Percentiles rank a stretch among this genome's conserved stretches.
Conservation (phyloP, 92 coral and sea anemone genomes). For the Parazoanthus swiftii region DNA sequence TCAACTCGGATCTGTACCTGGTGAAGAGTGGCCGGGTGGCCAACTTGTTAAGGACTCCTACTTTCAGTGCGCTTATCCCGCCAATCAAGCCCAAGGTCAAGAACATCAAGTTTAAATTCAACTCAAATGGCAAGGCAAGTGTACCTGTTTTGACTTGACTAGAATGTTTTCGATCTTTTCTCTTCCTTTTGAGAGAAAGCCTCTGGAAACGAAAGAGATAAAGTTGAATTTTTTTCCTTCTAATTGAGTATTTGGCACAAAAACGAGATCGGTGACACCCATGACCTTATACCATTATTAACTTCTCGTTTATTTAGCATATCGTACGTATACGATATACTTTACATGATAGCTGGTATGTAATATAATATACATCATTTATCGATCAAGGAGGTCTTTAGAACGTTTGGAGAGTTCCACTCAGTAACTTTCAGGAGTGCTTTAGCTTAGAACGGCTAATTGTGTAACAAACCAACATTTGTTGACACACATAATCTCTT, state of each 20-base stretch:
- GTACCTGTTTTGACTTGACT: not conserved
- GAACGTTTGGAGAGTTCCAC: not conserved
- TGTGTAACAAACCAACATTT: not conserved
- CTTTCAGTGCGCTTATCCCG: constrained; percentile 65
- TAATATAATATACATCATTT: not conserved
- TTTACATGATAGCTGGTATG: too few relatives aligned
- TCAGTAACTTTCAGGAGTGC: not conserved
- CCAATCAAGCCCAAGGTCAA: constrained; percentile 70
- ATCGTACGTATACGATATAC: too few relatives aligned
- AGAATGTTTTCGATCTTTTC: too few relatives aligned
- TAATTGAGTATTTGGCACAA: too few relatives aligned
- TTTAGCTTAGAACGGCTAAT: too few relatives aligned
- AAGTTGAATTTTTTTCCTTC: too few relatives aligned
- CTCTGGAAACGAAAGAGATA: too few relatives aligned
- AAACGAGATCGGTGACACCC: too few relatives aligned
- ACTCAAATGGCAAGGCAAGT: constrained; percentile 74
- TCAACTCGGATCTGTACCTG: constrained; percentile 65
- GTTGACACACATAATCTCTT: not conserved
- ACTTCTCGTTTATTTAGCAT: too few relatives aligned
- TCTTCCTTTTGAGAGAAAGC: too few relatives aligned
- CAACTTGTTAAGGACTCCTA: constrained; percentile 65
- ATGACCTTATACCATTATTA: too few relatives aligned
- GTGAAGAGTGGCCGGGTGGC: constrained; percentile 79
- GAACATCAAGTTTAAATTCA: constrained; percentile 75
- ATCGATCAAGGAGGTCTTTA: not conserved